These are phyloP conservation scores for Vidua chalybeata DNA, from an alignment of 2,113 vertebrate species.

Conservation along the genomic window DNA sequence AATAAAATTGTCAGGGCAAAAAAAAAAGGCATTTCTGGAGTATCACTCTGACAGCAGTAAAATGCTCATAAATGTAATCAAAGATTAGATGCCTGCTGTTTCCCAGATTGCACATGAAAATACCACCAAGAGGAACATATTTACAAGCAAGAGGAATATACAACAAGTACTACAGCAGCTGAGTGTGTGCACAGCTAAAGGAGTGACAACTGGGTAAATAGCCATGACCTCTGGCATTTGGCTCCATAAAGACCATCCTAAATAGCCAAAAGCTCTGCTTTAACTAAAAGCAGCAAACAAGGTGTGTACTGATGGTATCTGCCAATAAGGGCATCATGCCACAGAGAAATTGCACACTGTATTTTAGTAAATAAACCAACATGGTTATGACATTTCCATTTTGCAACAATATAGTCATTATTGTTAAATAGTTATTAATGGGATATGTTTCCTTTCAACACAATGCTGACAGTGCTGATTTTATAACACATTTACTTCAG, in stretches of 20 bases:
- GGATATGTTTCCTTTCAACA: neutral
- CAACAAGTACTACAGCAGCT: neutral
- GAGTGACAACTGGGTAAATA: neutral
- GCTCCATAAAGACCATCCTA: neutral
- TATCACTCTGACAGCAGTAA: neutral
- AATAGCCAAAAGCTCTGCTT: neutral
- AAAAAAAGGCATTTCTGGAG: conserved; percentile 22
- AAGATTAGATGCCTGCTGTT: neutral
- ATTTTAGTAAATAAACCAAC: neutral
- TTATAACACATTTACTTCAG: neutral
- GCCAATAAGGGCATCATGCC: neutral
- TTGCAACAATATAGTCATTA: neutral
- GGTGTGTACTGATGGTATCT: neutral
- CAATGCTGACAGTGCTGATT: neutral
- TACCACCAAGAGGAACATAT: neutral
- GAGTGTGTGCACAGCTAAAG: neutral
- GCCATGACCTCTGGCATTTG: conserved; percentile 34
- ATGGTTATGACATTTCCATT: neutral
- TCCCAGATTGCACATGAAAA: neutral
- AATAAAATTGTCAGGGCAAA: conserved; percentile 34
- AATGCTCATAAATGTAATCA: conserved; percentile 18
- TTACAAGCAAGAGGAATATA: neutral
- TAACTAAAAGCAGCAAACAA: neutral
- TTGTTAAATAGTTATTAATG: neutral
- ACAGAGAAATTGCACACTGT: neutral